Conservation (phyloP, 2,888 invertebrate species). For the Acanthosepion esculentum region DNA sequence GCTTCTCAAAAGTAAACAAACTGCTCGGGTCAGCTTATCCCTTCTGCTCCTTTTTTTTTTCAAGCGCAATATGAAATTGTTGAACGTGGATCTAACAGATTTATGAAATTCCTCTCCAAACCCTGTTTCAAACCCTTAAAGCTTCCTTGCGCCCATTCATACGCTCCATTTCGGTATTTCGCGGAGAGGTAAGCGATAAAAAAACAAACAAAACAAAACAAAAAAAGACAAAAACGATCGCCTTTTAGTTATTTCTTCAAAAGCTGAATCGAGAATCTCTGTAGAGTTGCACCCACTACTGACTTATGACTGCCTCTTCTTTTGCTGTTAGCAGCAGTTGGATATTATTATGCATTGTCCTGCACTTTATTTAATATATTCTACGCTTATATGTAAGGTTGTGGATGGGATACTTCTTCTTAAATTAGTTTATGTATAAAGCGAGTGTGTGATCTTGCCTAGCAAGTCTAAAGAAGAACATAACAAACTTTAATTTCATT, state of each 20-base stretch:
- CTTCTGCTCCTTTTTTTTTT: neutral
- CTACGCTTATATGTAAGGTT: too few species aligned
- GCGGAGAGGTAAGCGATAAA: constrained; percentile 11
- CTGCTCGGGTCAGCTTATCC: neutral
- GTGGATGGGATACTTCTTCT: too few species aligned
- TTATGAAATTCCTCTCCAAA: neutral
- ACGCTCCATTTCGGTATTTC: neutral
- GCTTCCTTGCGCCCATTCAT: neutral
- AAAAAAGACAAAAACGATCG: neutral
- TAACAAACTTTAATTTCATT: neutral
- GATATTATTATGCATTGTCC: constrained; percentile 22
- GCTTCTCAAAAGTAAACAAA: constrained; percentile 48
- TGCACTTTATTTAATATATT: neutral
- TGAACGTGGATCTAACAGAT: neutral
- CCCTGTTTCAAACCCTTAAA: neutral
- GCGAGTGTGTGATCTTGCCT: too few species aligned
- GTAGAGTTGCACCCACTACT: neutral
- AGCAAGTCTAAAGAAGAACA: too few species aligned
- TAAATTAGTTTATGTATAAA: too few species aligned
- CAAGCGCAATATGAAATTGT: neutral
- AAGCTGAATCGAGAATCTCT: neutral
- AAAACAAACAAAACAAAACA: neutral
- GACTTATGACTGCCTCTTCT: constrained; percentile 33
- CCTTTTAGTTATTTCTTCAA: neutral
- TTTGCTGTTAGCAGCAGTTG: neutral